Percentiles rank a stretch among this genome's conserved stretches.
Conservation (phyloP, 2,113 vertebrate genomes). For the Loxodonta africana region DNA sequence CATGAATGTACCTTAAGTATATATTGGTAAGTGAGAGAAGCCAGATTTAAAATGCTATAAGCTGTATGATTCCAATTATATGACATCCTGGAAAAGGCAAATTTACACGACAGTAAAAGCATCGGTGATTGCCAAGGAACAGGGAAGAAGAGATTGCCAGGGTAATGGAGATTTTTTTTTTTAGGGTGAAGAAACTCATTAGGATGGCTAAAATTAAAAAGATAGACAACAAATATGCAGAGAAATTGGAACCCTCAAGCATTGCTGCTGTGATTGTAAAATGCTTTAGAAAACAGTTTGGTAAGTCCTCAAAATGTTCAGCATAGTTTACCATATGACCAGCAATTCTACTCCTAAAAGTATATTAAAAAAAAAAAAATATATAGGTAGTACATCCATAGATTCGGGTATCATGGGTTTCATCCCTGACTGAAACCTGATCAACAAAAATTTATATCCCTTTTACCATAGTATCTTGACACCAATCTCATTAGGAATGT, state of each 20-base stretch:
- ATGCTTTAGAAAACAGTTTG: background rate
- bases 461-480: background rate
- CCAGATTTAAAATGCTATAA: too few species aligned
- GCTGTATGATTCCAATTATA: too few species aligned
- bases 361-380: too few species aligned
- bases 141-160: too few species aligned
- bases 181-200: too few species aligned
- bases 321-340: background rate
- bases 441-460: background rate
- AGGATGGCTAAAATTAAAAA: background rate
- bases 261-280: background rate
- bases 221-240: background rate
- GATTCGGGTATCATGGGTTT: background rate
- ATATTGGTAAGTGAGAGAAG: too few species aligned
- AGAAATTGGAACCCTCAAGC: too few species aligned
- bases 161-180: too few species aligned
- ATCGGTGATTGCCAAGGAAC: too few species aligned
- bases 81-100: too few species aligned
- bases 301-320: background rate
- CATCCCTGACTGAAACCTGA: background rate
- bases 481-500: background rate
- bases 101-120: too few species aligned
- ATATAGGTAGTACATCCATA: background rate
- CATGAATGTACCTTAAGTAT: too few species aligned
- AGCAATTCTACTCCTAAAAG: background rate